phyloP scores from a whole-genome alignment of 2,797 vertebrate species.

The Vespertilio murinus region DNA sequence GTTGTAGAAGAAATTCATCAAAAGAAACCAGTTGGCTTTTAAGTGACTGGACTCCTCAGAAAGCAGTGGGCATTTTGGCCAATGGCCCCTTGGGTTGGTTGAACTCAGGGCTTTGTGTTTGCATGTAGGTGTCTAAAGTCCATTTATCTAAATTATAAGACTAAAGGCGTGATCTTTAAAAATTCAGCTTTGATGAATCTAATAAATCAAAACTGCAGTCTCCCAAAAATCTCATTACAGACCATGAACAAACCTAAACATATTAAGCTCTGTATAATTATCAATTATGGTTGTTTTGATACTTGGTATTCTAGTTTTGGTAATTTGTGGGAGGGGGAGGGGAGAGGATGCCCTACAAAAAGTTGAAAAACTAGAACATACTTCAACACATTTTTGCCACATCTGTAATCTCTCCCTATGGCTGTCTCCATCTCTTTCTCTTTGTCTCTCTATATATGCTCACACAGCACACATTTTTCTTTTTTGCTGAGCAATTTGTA shows the following conservation, averaged over 20 bases:
- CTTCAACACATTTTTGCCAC: not conserved
- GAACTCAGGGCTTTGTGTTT: not conserved
- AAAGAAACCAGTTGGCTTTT: conserved; percentile 1
- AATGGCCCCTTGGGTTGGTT: not conserved
- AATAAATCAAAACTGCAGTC: not conserved
- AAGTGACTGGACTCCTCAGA: not conserved
- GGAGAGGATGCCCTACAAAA: not conserved
- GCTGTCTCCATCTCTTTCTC: not conserved
- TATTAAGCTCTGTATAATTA: not conserved
- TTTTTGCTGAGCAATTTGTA: conserved; percentile 8
- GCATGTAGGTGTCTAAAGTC: not conserved
- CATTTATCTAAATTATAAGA: not conserved
- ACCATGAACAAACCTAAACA: not conserved
- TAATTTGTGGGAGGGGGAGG: not conserved
- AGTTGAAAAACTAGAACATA: not conserved
- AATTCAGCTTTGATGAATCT: not conserved
- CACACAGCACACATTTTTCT: not conserved
- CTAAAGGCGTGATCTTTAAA: not conserved
- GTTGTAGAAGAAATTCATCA: not conserved
- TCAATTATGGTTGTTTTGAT: not conserved
- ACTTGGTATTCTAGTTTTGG: not conserved
- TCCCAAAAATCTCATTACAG: not conserved
- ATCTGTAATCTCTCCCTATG: not conserved
- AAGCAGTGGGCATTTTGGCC: not conserved
- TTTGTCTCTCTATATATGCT: not conserved